Evolutionary conservation across 2,113 vertebrate species (phyloP).

Genomic region (Ahaetulla prasina): DNA sequence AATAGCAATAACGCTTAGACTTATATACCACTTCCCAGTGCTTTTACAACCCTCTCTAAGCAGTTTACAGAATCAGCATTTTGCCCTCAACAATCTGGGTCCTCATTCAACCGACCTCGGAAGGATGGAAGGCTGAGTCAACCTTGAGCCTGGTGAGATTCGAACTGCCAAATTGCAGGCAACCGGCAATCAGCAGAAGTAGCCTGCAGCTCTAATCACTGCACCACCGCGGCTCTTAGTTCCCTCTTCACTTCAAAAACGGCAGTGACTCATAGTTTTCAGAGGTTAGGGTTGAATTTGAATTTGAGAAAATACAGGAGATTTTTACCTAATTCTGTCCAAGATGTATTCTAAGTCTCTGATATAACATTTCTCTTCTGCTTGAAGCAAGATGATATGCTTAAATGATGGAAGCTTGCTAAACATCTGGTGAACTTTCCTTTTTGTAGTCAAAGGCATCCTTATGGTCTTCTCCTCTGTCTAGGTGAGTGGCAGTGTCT

Average conservation of each 20-base stretch:
- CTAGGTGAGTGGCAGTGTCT: slow-evolving; percentile 70
- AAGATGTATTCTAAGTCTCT: not conserved
- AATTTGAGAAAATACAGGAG: not conserved
- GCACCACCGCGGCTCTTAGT: not conserved
- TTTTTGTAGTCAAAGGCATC: not conserved
- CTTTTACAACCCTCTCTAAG: too few species aligned
- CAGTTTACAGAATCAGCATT: too few species aligned
- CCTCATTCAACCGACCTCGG: too few species aligned
- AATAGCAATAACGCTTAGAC: too few species aligned
- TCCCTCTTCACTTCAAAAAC: not conserved
- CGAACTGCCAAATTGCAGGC: too few species aligned
- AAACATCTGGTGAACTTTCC: not conserved
- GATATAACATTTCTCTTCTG: not conserved
- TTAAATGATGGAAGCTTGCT: not conserved
- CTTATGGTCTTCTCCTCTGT: not conserved
- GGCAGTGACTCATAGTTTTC: not conserved
- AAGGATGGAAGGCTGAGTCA: too few species aligned
- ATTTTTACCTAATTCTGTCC: not conserved
- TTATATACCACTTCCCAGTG: too few species aligned
- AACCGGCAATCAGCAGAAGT: too few species aligned
- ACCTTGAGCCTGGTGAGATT: too few species aligned
- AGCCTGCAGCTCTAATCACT: too few species aligned
- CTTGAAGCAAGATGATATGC: not conserved
- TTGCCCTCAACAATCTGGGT: too few species aligned
- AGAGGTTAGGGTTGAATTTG: not conserved